These are phyloP conservation scores for Arctocebus calabarensis DNA, from an alignment of 2,797 vertebrate species.

Conservation along the genomic window DNA sequence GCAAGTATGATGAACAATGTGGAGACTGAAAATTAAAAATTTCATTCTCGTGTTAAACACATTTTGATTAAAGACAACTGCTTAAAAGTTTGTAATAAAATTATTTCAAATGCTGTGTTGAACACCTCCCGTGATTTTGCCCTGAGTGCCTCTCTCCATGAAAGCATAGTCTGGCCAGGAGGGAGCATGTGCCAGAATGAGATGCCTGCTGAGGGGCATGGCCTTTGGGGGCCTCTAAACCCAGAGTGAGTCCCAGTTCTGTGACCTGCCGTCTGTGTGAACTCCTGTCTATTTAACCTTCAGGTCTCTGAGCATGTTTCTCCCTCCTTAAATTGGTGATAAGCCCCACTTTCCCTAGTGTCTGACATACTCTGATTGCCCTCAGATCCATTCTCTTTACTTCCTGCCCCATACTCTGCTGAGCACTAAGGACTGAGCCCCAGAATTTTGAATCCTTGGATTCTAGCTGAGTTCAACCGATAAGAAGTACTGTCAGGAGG, in stretches of 20 bases:
- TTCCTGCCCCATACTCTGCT: not conserved
- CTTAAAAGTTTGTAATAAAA: not conserved
- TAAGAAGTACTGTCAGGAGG: not conserved
- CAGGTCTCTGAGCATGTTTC: not conserved
- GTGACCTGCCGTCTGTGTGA: not conserved
- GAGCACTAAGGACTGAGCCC: not conserved
- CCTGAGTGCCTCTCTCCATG: not conserved
- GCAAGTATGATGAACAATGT: not conserved
- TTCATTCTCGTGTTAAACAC: not conserved
- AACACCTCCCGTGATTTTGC: not conserved
- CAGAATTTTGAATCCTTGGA: no score
- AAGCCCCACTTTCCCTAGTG: not conserved
- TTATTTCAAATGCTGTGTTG: not conserved
- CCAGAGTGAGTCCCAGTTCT: not conserved
- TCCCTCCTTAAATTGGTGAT: not conserved
- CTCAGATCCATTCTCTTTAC: not conserved
- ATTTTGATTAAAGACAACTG: not conserved
- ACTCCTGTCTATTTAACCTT: not conserved
- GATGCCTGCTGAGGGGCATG: not conserved
- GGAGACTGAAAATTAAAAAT: not conserved
- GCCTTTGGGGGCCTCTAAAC: not conserved
- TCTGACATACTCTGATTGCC: not conserved
- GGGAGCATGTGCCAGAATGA: rapidly evolving
- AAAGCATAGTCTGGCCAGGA: not conserved
- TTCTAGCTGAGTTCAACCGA: not conserved